Evolutionary conservation across 1,140 invertebrate species (phyloP).

Genomic region (Euwallacea fornicatus): DNA sequence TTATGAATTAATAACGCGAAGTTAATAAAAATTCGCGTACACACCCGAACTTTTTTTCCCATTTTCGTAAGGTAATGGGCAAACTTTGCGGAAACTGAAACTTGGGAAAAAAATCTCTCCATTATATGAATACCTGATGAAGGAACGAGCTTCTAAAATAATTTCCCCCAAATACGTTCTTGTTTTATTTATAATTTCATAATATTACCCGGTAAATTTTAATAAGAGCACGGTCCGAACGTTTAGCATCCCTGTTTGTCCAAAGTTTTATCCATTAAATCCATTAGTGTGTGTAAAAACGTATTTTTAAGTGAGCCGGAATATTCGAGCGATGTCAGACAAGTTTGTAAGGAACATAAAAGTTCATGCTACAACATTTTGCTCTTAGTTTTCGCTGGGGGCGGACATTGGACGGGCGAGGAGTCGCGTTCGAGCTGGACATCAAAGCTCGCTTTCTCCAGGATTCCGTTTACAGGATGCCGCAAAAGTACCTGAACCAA

Average conservation of each 20-base stretch:
- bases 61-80: slow-evolving; percentile 2
- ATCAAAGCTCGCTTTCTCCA: not conserved
- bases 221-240: not conserved
- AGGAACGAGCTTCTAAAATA: not conserved
- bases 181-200: slow-evolving; percentile 1
- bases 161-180: not conserved
- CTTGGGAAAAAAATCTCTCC: not conserved
- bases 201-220: not conserved
- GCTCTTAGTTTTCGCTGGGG: no score
- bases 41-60: slow-evolving; percentile 1
- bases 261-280: slow-evolving; percentile 2
- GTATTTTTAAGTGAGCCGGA: no score
- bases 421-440: not conserved
- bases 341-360: no score
- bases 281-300: not conserved
- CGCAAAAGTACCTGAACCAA: slow-evolving; percentile 2
- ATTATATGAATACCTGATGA: slow-evolving; percentile 7
- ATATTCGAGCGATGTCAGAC: no score
- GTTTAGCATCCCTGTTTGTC: not conserved
- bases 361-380: no score
- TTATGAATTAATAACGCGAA: slow-evolving; percentile 6
- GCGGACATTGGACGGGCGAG: no score
- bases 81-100: not conserved
- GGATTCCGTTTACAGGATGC: not conserved
- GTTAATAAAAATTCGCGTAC: slow-evolving; percentile 4